phyloP scores from a whole-genome alignment of 2,113 vertebrate genomes.

The Cyanistes caeruleus region DNA sequence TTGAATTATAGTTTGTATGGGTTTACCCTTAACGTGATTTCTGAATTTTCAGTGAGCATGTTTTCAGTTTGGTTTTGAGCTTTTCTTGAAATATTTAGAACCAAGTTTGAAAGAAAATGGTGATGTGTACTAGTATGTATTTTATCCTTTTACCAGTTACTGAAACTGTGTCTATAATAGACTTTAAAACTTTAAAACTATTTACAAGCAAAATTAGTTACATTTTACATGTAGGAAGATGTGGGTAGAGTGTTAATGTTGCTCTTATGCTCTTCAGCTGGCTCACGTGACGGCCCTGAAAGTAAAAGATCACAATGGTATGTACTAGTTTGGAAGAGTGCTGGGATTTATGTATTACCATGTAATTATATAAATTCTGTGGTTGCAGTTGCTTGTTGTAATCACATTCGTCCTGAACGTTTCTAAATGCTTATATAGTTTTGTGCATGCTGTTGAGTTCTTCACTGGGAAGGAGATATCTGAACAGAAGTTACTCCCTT shows the following conservation, averaged over 20 bases:
- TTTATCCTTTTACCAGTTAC: neutral
- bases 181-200: neutral
- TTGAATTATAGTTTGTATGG: neutral
- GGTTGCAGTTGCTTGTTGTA: neutral
- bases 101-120: neutral
- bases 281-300: slow-evolving; percentile 87
- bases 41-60: neutral
- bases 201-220: neutral
- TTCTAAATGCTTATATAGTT: neutral
- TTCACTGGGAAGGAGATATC: neutral
- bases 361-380: neutral
- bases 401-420: neutral
- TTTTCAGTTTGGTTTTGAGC: neutral
- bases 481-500: neutral
- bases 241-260: neutral
- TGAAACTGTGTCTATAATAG: neutral
- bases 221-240: neutral
- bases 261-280: slow-evolving; percentile 76
- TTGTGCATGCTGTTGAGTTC: neutral
- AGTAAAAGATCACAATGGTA: slow-evolving; percentile 87
- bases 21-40: neutral
- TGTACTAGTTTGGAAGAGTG: neutral
- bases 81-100: neutral
- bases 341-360: neutral
- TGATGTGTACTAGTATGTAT: neutral